A percentile compares a stretch with the other conserved stretches of the same genome.
These are phyloP conservation scores for Branchellion lobata DNA, from an alignment of 2,888 invertebrate species.

Conservation along the genomic window DNA sequence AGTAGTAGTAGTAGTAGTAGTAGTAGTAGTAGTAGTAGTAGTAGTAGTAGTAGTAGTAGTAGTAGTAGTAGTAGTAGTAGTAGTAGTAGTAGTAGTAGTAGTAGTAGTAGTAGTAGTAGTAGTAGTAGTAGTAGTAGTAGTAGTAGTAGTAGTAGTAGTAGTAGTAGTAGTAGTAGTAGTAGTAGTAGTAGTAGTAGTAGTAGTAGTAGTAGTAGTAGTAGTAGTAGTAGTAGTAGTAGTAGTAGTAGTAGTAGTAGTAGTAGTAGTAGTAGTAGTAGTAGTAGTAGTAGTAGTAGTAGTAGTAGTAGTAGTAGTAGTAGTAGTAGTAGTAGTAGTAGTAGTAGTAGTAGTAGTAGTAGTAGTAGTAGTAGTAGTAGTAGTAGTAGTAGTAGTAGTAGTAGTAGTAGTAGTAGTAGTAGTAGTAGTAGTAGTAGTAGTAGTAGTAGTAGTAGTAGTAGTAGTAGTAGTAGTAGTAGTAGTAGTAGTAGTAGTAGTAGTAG, in stretches of 20 bases:
- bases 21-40: constrained; percentile 27
- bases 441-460: constrained; percentile 22
- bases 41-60: constrained; percentile 29
- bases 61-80: constrained; percentile 21
- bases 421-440: constrained; percentile 30
- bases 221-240: constrained; percentile 24
- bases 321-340: constrained; percentile 29
- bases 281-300: constrained; percentile 28
- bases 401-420: constrained; percentile 30
- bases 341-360: constrained; percentile 30
- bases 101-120: constrained; percentile 23
- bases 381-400: background rate
- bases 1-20: constrained; percentile 13
- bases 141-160: constrained; percentile 27
- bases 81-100: background rate
- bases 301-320: constrained; percentile 26
- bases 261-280: constrained; percentile 25
- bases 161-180: constrained; percentile 29
- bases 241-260: constrained; percentile 25
- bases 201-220: background rate
- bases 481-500: constrained; percentile 30
- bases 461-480: constrained; percentile 23
- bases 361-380: background rate
- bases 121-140: constrained; percentile 30
- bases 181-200: constrained; percentile 27